Base-by-base conservation (phyloP, 2,888 invertebrate species). In the Zygothrica quintamaculata region DNA sequence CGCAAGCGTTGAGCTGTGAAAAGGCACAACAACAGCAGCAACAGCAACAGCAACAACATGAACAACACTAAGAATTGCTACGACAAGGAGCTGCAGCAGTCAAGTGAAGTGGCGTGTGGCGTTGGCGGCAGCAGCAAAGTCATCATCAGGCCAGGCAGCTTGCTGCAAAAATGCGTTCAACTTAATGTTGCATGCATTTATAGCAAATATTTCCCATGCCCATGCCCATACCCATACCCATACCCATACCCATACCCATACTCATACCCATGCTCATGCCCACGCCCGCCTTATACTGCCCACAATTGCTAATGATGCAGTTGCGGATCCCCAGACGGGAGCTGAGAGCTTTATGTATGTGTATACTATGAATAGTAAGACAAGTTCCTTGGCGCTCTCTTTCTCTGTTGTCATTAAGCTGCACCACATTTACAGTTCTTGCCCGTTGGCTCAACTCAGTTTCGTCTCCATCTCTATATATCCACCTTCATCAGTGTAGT, bases 171-270 rank as follows among this genome's bases (percentile, higher is more conserved):
- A 80, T 80, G 84, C 80, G 80, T 84, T 80, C 80, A 77, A 84
- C 77, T 78, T 82, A 84, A 82, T 82, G 82, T 82, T 84, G 82
- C 79, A 84, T 84, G 85, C 79, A 84, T 78, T 84, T 84, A 82
- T 84, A 77, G 82, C 81, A 82, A 82, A 84, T 82, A 82, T 79
- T 82, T 84, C 84, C 72, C 84, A 84, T 77, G 81, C 67, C 46
- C 44, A 39, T 9, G 37, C 25, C 15, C 29, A 26, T 22, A n/a
- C n/a, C n/a, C n/a, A n/a, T n/a, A n/a, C 84, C 72, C 84, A 84
- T 77, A 78, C 67, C 46, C 44, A 39, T 9, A 29, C 25, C 15
- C 29, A 26, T 22, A n/a, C 84, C 72, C 84, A 84, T 77, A 78
- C 67, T 42, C 44, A 39, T 9, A 29, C 25, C 15, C 29, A 26